Conservation (phyloP, 2,888 invertebrate species). For the Lasius fuliginosus region DNA sequence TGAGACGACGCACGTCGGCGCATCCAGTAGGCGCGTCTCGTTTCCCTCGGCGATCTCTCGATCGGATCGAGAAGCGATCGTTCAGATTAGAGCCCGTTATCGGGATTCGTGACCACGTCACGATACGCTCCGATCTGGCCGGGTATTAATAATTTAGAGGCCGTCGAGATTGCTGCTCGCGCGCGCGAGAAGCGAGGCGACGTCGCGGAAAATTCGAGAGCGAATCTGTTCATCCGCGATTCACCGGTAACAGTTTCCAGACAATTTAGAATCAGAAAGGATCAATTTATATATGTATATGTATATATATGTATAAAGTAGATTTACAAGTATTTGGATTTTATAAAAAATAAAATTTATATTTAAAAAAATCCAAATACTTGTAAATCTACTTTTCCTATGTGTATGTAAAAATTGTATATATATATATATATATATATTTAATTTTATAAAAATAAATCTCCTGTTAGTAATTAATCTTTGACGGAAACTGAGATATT, state of each 20-base stretch:
- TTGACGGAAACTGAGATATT: not conserved
- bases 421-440: not conserved
- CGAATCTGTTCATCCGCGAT: not conserved
- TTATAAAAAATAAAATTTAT: not conserved
- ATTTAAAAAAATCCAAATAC: not conserved
- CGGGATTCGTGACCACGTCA: constrained; percentile 8
- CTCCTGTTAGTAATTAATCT: not conserved
- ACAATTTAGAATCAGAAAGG: not conserved
- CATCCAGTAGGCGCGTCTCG: constrained; percentile 66
- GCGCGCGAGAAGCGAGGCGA: not conserved
- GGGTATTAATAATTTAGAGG: constrained; percentile 19
- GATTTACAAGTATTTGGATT: not conserved
- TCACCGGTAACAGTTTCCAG: not conserved
- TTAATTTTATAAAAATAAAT: not conserved
- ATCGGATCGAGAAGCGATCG: constrained; percentile 42
- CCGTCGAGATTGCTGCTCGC: not conserved
- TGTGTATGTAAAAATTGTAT: not conserved
- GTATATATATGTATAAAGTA: not conserved
- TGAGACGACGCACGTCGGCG: constrained; percentile 71
- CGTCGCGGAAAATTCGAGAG: not conserved
- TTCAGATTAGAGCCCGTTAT: constrained; percentile 55
- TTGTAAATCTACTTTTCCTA: not conserved
- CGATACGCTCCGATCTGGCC: not conserved
- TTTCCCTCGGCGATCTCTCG: constrained; percentile 7
- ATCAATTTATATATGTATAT: not conserved